Percentiles rank a stretch among this genome's conserved stretches.
Conservation (phyloP, 2,797 vertebrate genomes). For the Enteromius treurensis region DNA sequence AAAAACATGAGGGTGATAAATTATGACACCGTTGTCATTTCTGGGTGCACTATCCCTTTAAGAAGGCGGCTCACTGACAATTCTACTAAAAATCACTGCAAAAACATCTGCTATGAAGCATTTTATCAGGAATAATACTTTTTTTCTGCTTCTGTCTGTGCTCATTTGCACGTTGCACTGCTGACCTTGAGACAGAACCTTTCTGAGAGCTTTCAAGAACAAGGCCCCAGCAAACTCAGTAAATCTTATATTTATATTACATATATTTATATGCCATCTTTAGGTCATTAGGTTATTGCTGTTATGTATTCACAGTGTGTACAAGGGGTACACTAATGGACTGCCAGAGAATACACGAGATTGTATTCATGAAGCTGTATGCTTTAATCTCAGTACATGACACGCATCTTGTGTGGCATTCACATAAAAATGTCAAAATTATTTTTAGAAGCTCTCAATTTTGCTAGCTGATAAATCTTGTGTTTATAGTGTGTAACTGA, state of each 20-base stretch:
- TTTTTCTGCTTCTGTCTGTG: slow-evolving; percentile 26
- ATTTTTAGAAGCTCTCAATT: slow-evolving; percentile 33
- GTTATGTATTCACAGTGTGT: slow-evolving; percentile 1
- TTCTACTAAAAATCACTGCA: not conserved
- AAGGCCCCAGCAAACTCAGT: not conserved
- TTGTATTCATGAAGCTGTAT: slow-evolving; percentile 10
- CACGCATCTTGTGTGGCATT: slow-evolving; percentile 7
- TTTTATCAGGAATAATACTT: not conserved
- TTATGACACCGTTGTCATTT: not conserved
- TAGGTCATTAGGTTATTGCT: slow-evolving; percentile 14
- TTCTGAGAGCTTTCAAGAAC: slow-evolving; percentile 14
- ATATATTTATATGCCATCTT: not conserved
- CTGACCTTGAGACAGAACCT: slow-evolving; percentile 11
- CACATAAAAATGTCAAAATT: not conserved
- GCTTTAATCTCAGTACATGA: not conserved
- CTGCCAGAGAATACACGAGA: slow-evolving; percentile 7
- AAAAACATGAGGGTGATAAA: not conserved
- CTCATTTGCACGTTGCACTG: not conserved
- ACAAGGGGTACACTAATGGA: slow-evolving; percentile 15
- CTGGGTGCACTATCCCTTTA: not conserved
- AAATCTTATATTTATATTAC: not conserved
- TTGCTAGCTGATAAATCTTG: slow-evolving; percentile 15
- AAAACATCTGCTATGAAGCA: slow-evolving; percentile 21
- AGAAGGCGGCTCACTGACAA: not conserved
- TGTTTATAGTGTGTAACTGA: slow-evolving; percentile 3